Percentiles rank a stretch among this genome's conserved stretches.
Conservation (phyloP, 2,797 vertebrate species). For the Hippoglossus hippoglossus region DNA sequence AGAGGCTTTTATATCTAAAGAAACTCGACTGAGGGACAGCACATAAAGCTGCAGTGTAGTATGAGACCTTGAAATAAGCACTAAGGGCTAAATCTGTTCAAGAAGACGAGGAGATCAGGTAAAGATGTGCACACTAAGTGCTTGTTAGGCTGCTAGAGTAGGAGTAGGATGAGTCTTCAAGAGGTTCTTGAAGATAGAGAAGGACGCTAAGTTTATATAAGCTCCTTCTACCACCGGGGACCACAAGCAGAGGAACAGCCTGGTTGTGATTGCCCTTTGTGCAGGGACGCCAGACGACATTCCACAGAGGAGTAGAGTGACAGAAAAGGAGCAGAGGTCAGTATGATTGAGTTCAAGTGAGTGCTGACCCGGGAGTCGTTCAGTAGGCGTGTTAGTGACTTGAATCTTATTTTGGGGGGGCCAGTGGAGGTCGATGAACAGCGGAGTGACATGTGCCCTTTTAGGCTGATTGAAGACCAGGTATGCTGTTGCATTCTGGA, state of each 20-base stretch:
- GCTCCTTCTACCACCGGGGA: not conserved
- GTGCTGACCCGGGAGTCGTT: not conserved
- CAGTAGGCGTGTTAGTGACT: not conserved
- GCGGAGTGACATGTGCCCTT: not conserved
- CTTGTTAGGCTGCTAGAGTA: not conserved
- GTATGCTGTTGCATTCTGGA: not conserved
- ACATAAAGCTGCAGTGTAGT: no score
- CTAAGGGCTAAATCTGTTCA: not conserved
- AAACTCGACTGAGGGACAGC: no score
- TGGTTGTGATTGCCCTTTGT: not conserved
- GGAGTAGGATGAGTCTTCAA: not conserved
- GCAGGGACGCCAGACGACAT: not conserved
- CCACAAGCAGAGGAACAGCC: not conserved
- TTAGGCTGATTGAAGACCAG: conserved; percentile 1
- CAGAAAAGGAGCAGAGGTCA: not conserved
- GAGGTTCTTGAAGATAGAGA: not conserved
- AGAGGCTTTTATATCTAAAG: not conserved
- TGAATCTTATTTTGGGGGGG: not conserved
- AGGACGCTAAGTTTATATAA: not conserved
- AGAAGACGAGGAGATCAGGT: not conserved
- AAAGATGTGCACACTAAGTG: not conserved
- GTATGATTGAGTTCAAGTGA: not conserved
- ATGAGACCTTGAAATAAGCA: no score
- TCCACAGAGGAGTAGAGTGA: not conserved
- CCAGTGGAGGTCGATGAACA: not conserved